Evolutionary conservation across 2,888 invertebrate genomes (phyloP).

Genomic region (Lottia scabra): DNA sequence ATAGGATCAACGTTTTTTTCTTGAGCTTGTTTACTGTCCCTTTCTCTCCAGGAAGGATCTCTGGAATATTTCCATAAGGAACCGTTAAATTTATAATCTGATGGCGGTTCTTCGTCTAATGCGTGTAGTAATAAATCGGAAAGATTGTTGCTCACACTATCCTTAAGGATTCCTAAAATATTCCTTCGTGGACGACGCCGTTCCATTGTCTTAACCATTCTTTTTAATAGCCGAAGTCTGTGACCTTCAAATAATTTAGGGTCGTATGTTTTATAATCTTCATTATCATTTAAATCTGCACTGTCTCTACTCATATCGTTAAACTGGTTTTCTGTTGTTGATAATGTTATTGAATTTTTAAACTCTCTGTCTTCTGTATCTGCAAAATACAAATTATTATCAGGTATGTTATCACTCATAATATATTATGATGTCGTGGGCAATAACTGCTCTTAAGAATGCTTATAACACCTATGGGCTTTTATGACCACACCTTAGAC

Average conservation of each 20-base stretch:
- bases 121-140: neutral
- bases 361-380: no score
- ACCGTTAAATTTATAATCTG: neutral
- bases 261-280: no score
- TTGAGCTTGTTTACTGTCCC: neutral
- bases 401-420: no score
- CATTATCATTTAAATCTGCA: no score
- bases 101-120: neutral
- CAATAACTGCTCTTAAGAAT: no score
- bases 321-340: no score
- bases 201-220: neutral
- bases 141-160: neutral
- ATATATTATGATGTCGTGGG: no score
- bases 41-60: neutral
- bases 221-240: neutral
- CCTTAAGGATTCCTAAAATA: neutral
- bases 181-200: neutral
- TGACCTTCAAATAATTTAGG: neutral
- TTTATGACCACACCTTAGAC: no score
- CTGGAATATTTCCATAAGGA: neutral
- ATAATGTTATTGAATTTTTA: no score
- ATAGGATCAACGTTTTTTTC: neutral
- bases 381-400: no score
- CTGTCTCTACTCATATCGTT: no score
- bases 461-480: no score